phyloP scores from a whole-genome alignment of 2,888 invertebrate genomes.

The Orgyia antiqua region DNA sequence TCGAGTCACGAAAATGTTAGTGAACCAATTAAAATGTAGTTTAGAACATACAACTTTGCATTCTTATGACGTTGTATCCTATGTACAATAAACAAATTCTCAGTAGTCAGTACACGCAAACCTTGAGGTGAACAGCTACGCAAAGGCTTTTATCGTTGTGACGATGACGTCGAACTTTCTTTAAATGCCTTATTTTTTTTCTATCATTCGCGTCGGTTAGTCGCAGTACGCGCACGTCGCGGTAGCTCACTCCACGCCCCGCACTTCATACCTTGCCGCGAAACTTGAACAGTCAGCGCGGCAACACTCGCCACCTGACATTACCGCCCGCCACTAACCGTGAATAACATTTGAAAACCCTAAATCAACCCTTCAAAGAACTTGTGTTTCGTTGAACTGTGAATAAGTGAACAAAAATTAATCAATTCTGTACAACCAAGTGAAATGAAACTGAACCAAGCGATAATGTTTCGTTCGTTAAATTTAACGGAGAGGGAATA shows the following conservation, averaged over 20 bases:
- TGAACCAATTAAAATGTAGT: too few species aligned
- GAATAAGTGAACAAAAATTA: constrained; percentile 31
- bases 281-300: constrained; percentile 25
- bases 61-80: too few species aligned
- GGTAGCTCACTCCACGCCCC: constrained; percentile 15
- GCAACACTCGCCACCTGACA: constrained; percentile 29
- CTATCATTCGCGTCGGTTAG: constrained; percentile 39
- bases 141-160: constrained; percentile 51
- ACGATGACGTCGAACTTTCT: constrained; percentile 66
- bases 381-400: constrained; percentile 37
- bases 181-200: constrained; percentile 53
- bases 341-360: constrained; percentile 45
- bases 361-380: constrained; percentile 34
- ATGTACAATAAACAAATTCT: too few species aligned
- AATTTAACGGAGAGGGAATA: constrained; percentile 39
- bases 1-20: too few species aligned
- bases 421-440: constrained; percentile 38
- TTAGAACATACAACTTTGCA: too few species aligned
- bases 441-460: constrained; percentile 53
- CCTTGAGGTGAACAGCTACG: too few species aligned
- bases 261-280: constrained; percentile 8
- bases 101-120: too few species aligned
- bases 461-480: constrained; percentile 55
- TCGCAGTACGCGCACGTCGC: constrained; percentile 55
- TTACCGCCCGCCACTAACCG: constrained; percentile 45